Conservation (phyloP, 1,140 invertebrate genomes). For the Macrobrachium rosenbergii region DNA sequence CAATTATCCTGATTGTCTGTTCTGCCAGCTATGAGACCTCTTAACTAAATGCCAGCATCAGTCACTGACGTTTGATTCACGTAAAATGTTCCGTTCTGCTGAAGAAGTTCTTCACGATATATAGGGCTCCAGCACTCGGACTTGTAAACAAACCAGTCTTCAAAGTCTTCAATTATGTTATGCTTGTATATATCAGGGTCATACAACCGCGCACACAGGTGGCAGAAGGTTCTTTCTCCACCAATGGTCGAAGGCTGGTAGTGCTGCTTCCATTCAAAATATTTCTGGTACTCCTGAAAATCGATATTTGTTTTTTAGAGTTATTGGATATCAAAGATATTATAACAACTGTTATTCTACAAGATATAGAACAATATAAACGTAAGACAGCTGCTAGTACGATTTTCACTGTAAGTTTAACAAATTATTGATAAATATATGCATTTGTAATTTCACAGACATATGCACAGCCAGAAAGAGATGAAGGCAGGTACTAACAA, state of each 20-base stretch:
- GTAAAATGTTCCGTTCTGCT: background rate
- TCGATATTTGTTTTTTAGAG: background rate
- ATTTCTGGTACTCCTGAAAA: constrained; percentile 53
- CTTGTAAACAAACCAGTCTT: constrained; percentile 51
- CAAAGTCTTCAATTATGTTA: constrained; percentile 49
- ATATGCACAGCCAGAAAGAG: background rate
- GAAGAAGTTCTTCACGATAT: background rate
- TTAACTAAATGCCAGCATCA: too few species aligned
- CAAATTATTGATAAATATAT: background rate
- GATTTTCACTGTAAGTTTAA: background rate
- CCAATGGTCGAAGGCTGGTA: constrained; percentile 68
- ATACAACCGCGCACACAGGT: constrained; percentile 63
- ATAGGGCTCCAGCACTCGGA: constrained; percentile 11
- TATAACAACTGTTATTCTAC: background rate
- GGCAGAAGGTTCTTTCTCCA: constrained; percentile 63
- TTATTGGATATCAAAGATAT: too few species aligned
- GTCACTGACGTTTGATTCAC: too few species aligned
- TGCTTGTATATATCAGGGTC: constrained; percentile 23
- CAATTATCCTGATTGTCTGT: too few species aligned
- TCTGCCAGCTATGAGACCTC: too few species aligned
- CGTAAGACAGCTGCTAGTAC: background rate
- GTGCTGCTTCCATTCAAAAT: constrained; percentile 64
- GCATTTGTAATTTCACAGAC: background rate
- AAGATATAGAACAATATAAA: background rate
- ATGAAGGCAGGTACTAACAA: background rate